Conservation (phyloP, 2,888 invertebrate species). For the Erpobdella octoculata region DNA sequence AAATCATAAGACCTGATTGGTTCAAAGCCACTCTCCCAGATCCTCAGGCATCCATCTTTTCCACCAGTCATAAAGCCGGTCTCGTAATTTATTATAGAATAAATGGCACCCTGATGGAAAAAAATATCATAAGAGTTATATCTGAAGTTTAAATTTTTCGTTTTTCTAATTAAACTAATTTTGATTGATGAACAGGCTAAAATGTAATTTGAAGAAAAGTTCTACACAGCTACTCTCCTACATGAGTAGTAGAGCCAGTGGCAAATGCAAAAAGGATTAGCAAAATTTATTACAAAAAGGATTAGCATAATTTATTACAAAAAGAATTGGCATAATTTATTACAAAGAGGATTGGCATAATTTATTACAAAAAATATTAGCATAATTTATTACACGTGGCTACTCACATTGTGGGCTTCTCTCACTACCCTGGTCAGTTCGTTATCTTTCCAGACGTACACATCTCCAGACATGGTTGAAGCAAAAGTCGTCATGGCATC, state of each 20-base stretch:
- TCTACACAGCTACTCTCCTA: too few species aligned
- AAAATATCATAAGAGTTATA: too few species aligned
- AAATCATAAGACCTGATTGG: slow-evolving; percentile 46
- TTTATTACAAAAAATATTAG: neutral
- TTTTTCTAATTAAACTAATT: neutral
- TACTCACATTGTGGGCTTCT: slow-evolving; percentile 48
- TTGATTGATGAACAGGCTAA: too few species aligned
- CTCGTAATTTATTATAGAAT: slow-evolving; percentile 41
- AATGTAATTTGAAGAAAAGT: too few species aligned
- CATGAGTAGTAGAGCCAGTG: too few species aligned
- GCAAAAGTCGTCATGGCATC: slow-evolving; percentile 46
- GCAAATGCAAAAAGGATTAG: slow-evolving; percentile 9
- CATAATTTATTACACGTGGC: neutral
- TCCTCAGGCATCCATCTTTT: slow-evolving; percentile 48
- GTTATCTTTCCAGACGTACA: slow-evolving; percentile 51
- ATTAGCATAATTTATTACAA: neutral
- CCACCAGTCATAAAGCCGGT: slow-evolving; percentile 48
- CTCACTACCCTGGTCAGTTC: slow-evolving; percentile 46
- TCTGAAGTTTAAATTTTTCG: neutral
- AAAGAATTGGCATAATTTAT: neutral
- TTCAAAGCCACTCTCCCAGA: slow-evolving; percentile 50
- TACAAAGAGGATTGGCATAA: neutral
- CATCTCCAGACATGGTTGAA: slow-evolving; percentile 52
- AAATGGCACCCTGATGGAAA: slow-evolving; percentile 45
- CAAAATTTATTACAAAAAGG: neutral